Evolutionary conservation across 2,113 vertebrate genomes (phyloP).

Genomic region (Phodopus roborovskii): DNA sequence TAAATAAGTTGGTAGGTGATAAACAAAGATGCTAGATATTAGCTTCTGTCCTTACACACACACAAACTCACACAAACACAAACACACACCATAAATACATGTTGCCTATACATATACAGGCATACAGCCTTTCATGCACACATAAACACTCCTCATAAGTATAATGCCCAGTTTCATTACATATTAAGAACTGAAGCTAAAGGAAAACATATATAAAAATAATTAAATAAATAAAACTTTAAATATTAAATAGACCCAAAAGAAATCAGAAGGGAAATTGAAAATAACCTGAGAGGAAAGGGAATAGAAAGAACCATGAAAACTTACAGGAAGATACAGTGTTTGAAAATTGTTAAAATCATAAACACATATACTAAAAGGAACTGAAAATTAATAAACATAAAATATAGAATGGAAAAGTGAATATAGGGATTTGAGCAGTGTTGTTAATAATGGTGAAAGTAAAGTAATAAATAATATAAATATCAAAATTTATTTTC

Average conservation of each 20-base stretch:
- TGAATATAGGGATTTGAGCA: background rate
- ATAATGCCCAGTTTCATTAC: too few species aligned
- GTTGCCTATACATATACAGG: fast-evolving
- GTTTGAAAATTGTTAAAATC: too few species aligned
- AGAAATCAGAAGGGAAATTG: background rate
- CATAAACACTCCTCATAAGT: background rate
- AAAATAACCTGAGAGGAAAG: background rate
- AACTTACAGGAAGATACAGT: background rate
- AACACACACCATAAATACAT: background rate
- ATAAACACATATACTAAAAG: background rate
- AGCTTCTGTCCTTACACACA: background rate
- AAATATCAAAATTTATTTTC: background rate
- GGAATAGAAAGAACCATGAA: background rate
- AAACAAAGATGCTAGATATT: background rate
- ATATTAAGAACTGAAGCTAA: background rate
- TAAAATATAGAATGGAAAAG: background rate
- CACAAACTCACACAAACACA: too few species aligned
- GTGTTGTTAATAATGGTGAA: background rate
- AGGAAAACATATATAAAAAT: background rate
- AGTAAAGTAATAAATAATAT: background rate
- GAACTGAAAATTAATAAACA: background rate
- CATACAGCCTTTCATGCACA: background rate
- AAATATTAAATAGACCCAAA: background rate
- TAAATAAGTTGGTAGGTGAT: background rate
- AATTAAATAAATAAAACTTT: background rate